A percentile compares a stretch with the other conserved stretches of the same genome.
Evolutionary conservation across 2,113 vertebrate genomes (phyloP).

Genomic region (Trichechus manatus): DNA sequence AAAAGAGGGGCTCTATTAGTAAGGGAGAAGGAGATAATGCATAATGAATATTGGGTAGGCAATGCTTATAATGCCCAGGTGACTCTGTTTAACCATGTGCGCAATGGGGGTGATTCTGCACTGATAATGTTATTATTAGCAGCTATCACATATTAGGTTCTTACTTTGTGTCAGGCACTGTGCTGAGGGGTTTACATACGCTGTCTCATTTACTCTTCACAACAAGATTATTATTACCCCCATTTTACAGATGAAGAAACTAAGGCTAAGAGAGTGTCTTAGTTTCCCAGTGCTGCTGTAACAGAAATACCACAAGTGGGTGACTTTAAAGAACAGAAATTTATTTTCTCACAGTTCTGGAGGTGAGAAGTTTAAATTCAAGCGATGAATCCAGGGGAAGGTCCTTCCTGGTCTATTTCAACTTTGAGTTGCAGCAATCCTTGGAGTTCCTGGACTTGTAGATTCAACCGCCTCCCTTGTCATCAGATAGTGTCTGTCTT

Average conservation of each 20-base stretch:
- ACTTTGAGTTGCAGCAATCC: too few species aligned
- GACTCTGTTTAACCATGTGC: neutral
- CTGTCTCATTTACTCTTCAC: neutral
- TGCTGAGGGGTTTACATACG: neutral
- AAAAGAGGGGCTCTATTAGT: neutral
- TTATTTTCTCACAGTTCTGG: too few species aligned
- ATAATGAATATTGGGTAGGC: neutral
- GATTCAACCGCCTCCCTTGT: too few species aligned
- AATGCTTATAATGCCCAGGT: neutral
- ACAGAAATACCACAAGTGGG: too few species aligned
- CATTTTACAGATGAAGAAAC: neutral
- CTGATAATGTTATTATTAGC: neutral
- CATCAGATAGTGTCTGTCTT: too few species aligned
- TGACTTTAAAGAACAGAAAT: too few species aligned
- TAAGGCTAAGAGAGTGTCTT: too few species aligned
- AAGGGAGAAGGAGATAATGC: neutral
- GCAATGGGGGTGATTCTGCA: neutral
- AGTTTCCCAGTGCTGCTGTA: too few species aligned
- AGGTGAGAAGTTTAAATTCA: too few species aligned
- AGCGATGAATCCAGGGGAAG: too few species aligned
- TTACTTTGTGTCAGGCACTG: neutral
- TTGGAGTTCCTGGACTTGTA: too few species aligned
- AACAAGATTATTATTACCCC: neutral
- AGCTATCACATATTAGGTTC: neutral
- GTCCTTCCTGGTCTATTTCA: too few species aligned